Conservation (phyloP, 2,113 vertebrate species). For the Lethenteron camtschaticum region DNA sequence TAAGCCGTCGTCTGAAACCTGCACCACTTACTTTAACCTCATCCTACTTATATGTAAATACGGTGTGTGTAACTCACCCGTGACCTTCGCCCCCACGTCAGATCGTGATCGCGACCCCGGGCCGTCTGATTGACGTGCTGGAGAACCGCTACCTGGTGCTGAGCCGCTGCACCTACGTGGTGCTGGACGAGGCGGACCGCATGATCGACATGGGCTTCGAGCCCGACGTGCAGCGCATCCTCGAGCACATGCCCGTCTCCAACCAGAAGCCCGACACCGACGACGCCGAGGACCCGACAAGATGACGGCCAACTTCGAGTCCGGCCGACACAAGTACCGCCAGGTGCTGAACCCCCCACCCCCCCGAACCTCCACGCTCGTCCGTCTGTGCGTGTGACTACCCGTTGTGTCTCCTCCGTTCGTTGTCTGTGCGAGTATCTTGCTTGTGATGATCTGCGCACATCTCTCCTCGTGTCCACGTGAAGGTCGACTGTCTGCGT, state of each 20-base stretch:
- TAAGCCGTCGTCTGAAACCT: too few species aligned
- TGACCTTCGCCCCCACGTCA: constrained; percentile 13
- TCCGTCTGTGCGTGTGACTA: too few species aligned
- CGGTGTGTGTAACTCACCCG: background rate
- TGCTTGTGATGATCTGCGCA: too few species aligned
- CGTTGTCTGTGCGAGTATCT: too few species aligned
- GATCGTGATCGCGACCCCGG: constrained; percentile 88
- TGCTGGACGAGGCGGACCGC: constrained; percentile 79
- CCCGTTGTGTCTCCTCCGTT: too few species aligned
- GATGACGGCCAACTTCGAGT: constrained; percentile 86
- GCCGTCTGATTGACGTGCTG: constrained; percentile 77
- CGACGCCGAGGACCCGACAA: constrained; percentile 85
- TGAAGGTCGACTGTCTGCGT: too few species aligned
- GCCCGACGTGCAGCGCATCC: constrained; percentile 84
- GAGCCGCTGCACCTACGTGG: constrained; percentile 86
- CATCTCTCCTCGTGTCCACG: too few species aligned
- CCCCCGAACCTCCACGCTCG: too few species aligned
- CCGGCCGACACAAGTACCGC: constrained; percentile 88
- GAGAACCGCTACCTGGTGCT: constrained; percentile 89
- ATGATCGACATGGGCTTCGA: constrained; percentile 99
- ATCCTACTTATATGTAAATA: background rate
- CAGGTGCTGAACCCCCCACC: constrained; percentile 29
- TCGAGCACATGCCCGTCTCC: constrained; percentile 89
- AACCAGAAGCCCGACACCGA: constrained; percentile 94
- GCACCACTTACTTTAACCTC: background rate